Percentiles rank a stretch among this genome's conserved stretches.
Conservation (phyloP, 2,797 vertebrate genomes). For the Psittacula derbiana region DNA sequence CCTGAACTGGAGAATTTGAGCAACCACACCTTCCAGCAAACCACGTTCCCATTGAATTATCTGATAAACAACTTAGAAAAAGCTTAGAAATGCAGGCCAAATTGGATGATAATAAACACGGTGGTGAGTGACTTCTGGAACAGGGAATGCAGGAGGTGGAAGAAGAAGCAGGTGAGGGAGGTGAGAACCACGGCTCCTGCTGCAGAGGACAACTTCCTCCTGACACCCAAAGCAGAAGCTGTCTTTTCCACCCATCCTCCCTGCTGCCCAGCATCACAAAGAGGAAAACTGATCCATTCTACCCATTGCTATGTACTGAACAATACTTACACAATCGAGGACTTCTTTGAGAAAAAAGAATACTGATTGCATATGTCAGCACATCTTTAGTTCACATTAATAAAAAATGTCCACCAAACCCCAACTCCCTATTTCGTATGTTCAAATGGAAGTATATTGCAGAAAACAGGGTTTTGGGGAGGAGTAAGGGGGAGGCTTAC, state of each 20-base stretch:
- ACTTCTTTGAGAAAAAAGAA: neutral
- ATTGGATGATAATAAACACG: neutral
- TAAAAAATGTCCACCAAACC: neutral
- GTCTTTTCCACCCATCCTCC: neutral
- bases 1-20: neutral
- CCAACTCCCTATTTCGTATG: neutral
- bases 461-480: neutral
- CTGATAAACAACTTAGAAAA: neutral
- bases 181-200: neutral
- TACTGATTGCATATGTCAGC: neutral
- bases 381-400: neutral
- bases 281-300: neutral
- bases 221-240: neutral
- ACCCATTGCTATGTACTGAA: neutral
- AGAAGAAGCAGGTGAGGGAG: neutral
- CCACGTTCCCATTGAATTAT: neutral
- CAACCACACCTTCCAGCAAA: neutral
- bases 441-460: neutral
- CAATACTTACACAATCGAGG: accelerated
- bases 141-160: accelerated
- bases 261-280: accelerated
- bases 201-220: neutral
- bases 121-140: neutral
- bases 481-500: neutral
- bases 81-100: neutral